phyloP scores from a whole-genome alignment of 2,888 invertebrate genomes.

The Apantesis nais region DNA sequence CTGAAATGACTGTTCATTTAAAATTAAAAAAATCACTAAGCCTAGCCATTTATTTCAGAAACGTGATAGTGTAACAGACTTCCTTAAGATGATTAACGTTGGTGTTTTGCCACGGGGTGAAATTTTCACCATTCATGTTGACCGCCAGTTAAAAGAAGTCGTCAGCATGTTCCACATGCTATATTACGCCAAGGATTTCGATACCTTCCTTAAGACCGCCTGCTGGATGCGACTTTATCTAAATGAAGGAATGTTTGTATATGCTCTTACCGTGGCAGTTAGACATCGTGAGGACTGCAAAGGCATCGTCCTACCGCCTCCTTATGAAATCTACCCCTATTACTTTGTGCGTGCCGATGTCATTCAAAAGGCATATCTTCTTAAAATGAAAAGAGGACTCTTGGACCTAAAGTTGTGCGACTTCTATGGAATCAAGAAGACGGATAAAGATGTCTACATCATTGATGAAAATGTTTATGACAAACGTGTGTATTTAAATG shows the following conservation, averaged over 20 bases:
- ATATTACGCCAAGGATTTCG: slow-evolving; percentile 83
- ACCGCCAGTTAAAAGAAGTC: slow-evolving; percentile 81
- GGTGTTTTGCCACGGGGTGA: slow-evolving; percentile 85
- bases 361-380: slow-evolving; percentile 83
- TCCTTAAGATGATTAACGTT: slow-evolving; percentile 80
- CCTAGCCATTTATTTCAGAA: slow-evolving; percentile 66
- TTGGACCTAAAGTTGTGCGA: slow-evolving; percentile 80
- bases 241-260: slow-evolving; percentile 86
- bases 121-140: slow-evolving; percentile 80
- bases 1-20: neutral
- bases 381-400: slow-evolving; percentile 81
- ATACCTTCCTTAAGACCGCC: slow-evolving; percentile 79
- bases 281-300: slow-evolving; percentile 82
- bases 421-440: slow-evolving; percentile 80
- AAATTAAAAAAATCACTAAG: neutral
- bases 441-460: slow-evolving; percentile 82
- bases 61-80: slow-evolving; percentile 84
- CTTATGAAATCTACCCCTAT: slow-evolving; percentile 87
- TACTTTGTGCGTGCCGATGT: slow-evolving; percentile 88
- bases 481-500: slow-evolving; percentile 79
- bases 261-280: slow-evolving; percentile 82
- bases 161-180: slow-evolving; percentile 83
- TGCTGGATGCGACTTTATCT: slow-evolving; percentile 82
- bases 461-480: slow-evolving; percentile 89
- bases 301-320: slow-evolving; percentile 82